Evolutionary conservation across 2,888 invertebrate genomes (phyloP), one percentile per base, ranked within the genome.

Genomic region (Sclerodermus sp.): DNA sequence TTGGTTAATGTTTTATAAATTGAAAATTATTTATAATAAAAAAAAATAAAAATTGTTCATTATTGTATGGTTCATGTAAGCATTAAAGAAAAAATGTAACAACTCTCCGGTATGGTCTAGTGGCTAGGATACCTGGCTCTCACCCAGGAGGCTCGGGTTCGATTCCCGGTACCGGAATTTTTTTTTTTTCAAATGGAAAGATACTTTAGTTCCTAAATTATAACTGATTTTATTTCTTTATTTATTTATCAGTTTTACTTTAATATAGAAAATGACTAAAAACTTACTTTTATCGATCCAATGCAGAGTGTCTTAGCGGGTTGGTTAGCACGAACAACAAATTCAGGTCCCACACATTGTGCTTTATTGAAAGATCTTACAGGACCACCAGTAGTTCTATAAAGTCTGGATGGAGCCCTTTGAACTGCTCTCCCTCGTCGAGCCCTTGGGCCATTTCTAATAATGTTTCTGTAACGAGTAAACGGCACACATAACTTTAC

Each of bases 351-450:
- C 42, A 82, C 76, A 64, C 84, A 85, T 17, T 73, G 76, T 6
- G 81, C 81, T 54, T 73, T 73, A 53, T 76, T 75, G 17, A 74
- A 70, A 45, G 80, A 82, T 64, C 80, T 77, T 42, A 66, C 68
- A 16, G 69, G 73, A 30, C 79, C 78, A 72, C 80, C 79, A 46
- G 83, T 83, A 34, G 87, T 84, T 68, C 85, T 82, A 64, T 88
- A 88, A 30, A 89, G 79, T 53, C 88, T 82, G 0, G 88, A 88
- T 13, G 88, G 88, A 17, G 87, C 87, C 66, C 89, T 81, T 69
- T 88, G 87, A 9, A 88, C 86, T 1, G 88, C 87, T 71, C 86
- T 86, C 23, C 85, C 82, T 66, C 85, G 71, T 10, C 76, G 66
- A 34, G 76, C 77, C 51, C 76, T 66, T 1, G 77, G 76, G 23